A percentile compares a stretch with the other conserved stretches of the same genome.
These are phyloP conservation scores for Agelaius phoeniceus DNA, from an alignment of 2,113 vertebrate species.

Conservation along the genomic window DNA sequence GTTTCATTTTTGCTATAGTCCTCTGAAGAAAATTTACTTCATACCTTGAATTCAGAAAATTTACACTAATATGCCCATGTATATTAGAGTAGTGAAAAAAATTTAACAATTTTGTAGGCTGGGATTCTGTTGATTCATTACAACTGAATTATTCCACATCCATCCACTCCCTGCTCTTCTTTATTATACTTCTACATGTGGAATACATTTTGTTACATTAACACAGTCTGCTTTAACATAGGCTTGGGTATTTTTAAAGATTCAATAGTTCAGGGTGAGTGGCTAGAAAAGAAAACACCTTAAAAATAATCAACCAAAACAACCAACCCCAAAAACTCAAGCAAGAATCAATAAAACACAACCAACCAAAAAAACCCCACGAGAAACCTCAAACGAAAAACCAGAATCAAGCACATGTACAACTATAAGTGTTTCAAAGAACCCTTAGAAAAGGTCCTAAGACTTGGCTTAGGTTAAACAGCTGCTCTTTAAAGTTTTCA, in stretches of 20 bases:
- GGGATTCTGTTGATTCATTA: not conserved
- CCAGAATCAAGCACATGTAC: not conserved
- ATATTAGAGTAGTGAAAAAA: not conserved
- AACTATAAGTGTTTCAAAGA: not conserved
- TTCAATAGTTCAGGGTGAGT: not conserved
- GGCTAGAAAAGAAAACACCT: not conserved
- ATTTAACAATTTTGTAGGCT: not conserved
- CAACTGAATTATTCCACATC: not conserved
- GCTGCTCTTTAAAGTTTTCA: not conserved
- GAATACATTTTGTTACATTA: not conserved
- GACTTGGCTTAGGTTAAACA: not conserved
- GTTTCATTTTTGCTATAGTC: not conserved
- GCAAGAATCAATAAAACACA: not conserved
- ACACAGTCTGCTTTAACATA: not conserved
- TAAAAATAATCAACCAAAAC: not conserved
- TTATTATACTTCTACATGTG: not conserved
- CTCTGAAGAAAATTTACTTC: not conserved
- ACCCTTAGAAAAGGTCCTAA: not conserved
- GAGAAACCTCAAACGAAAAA: not conserved
- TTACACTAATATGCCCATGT: not conserved
- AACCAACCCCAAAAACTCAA: not conserved
- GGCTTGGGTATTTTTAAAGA: not conserved
- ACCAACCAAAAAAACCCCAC: not conserved
- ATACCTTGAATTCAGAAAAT: not conserved
- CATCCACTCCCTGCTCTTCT: not conserved